Percentiles rank a stretch among this genome's conserved stretches.
Conservation (phyloP, 2,113 vertebrate genomes). For the Scortum barcoo region DNA sequence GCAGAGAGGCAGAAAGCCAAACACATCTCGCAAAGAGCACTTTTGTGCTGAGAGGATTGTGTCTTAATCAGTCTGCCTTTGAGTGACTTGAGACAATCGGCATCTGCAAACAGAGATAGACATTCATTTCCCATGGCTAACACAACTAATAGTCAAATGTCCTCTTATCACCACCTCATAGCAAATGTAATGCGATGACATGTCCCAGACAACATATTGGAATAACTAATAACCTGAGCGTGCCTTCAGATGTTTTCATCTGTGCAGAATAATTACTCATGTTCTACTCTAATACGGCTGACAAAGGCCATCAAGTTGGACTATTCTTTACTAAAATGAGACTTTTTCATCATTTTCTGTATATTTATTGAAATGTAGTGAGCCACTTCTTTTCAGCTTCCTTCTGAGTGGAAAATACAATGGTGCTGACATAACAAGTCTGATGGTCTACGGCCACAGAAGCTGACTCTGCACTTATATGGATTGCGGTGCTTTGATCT, state of each 20-base stretch:
- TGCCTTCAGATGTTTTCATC: conserved; percentile 1
- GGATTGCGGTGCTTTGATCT: background rate
- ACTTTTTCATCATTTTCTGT: background rate
- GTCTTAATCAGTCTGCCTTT: conserved; percentile 63
- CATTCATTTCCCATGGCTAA: conserved; percentile 50
- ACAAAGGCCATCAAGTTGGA: conserved; percentile 12
- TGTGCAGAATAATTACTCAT: background rate
- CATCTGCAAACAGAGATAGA: conserved; percentile 49
- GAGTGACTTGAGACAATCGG: conserved; percentile 46
- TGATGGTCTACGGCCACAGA: background rate
- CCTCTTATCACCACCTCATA: conserved; percentile 19
- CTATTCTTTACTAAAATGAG: background rate
- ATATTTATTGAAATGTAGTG: background rate
- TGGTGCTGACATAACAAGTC: background rate
- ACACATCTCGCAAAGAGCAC: conserved; percentile 43
- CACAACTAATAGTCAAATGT: conserved; percentile 36
- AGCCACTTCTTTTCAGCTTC: background rate
- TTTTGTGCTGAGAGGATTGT: conserved; percentile 55
- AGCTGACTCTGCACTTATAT: background rate
- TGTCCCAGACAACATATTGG: conserved; percentile 27
- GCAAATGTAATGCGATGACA: conserved; percentile 15
- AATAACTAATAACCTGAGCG: conserved; percentile 44
- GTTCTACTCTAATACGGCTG: background rate
- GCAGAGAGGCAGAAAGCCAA: conserved; percentile 52
- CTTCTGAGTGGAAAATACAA: background rate